A percentile compares a stretch with the other conserved stretches of the same genome.
Conservation (phyloP, 2,888 invertebrate species). For the Diarsia brunnea region DNA sequence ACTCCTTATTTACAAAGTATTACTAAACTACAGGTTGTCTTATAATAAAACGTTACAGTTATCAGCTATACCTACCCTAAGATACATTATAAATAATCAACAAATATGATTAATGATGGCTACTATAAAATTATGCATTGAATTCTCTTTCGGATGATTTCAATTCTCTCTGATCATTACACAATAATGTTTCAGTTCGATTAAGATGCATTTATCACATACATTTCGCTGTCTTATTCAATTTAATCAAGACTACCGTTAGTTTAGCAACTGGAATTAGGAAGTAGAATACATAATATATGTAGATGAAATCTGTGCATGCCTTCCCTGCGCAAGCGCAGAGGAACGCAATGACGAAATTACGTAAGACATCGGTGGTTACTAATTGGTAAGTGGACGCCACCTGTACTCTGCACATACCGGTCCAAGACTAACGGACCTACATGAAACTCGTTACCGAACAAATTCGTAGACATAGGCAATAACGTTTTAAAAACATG, state of each 20-base stretch:
- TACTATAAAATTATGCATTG: slow-evolving; percentile 71
- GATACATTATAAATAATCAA: slow-evolving; percentile 42
- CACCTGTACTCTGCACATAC: slow-evolving; percentile 75
- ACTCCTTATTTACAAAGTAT: background rate
- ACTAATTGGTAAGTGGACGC: slow-evolving; percentile 84
- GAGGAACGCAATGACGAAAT: slow-evolving; percentile 78
- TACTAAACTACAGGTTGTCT: background rate
- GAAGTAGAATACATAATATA: slow-evolving; percentile 63
- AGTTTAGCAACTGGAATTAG: slow-evolving; percentile 68
- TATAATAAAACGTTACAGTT: slow-evolving; percentile 22
- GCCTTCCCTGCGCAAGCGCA: slow-evolving; percentile 50
- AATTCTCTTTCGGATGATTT: slow-evolving; percentile 69
- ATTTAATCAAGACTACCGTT: slow-evolving; percentile 81
- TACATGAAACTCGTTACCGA: slow-evolving; percentile 82
- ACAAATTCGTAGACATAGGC: slow-evolving; percentile 78
- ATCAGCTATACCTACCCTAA: slow-evolving; percentile 17
- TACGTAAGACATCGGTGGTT: slow-evolving; percentile 79
- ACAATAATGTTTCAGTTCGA: slow-evolving; percentile 72
- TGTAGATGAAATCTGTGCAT: slow-evolving; percentile 72
- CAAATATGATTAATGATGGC: slow-evolving; percentile 59
- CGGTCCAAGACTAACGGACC: slow-evolving; percentile 83
- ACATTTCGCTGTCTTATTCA: slow-evolving; percentile 79
- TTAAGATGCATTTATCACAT: slow-evolving; percentile 78
- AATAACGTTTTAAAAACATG: slow-evolving; percentile 71
- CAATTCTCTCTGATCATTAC: slow-evolving; percentile 74